A percentile compares a stretch with the other conserved stretches of the same genome.
Conservation (phyloP, 1,140 invertebrate species). For the Homarus americanus region DNA sequence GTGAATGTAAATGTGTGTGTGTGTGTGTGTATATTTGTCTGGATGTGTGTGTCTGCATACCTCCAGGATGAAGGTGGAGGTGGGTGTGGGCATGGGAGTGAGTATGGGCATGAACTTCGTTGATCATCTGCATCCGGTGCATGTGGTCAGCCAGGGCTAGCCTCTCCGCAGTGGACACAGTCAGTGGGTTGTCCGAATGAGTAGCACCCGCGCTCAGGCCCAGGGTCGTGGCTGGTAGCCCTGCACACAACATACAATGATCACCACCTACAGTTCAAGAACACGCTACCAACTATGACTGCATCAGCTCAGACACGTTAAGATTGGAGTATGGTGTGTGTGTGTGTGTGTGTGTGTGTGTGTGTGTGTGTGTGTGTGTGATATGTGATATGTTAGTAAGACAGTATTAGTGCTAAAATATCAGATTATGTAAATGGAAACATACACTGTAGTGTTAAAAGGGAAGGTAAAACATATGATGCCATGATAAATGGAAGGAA, state of each 20-base stretch:
- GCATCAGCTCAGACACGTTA: neutral
- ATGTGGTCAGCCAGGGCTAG: constrained; percentile 70
- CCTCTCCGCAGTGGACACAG: constrained; percentile 63
- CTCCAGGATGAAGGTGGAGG: constrained; percentile 72
- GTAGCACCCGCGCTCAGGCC: constrained; percentile 55
- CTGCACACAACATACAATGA: constrained; percentile 64
- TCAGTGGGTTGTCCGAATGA: constrained; percentile 59
- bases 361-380: neutral
- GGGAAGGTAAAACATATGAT: neutral
- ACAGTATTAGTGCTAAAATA: neutral
- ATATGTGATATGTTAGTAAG: no score
- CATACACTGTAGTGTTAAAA: neutral
- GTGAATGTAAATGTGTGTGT: neutral
- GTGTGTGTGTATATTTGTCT: neutral
- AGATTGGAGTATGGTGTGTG: neutral
- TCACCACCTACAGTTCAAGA: constrained; percentile 12
- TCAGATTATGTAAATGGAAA: neutral
- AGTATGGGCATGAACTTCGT: constrained; percentile 70
- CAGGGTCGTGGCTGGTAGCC: constrained; percentile 65
- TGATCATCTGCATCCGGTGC: constrained; percentile 71
- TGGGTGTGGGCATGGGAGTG: constrained; percentile 71
- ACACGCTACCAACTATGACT: neutral
- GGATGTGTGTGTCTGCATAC: constrained; percentile 45
- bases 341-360: neutral
- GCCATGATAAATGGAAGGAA: neutral